A percentile compares a stretch with the other conserved stretches of the same genome.
Evolutionary conservation across 2,888 invertebrate species (phyloP).

Genomic region (Phragmatobia fuliginosa): DNA sequence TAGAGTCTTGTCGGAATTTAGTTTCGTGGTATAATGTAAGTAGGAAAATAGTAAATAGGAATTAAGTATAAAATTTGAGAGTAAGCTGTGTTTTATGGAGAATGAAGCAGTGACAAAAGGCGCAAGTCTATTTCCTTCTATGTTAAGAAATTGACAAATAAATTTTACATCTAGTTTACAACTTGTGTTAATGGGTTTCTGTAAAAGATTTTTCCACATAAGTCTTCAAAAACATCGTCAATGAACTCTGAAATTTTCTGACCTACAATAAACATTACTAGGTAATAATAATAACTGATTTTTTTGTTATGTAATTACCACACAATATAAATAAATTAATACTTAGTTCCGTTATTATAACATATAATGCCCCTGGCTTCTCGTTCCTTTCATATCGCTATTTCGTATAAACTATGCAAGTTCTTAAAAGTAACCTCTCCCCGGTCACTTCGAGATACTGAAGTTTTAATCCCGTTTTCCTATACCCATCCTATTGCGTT

Average conservation of each 20-base stretch:
- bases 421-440: not conserved
- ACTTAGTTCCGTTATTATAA: too few relatives aligned
- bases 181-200: not conserved
- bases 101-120: not conserved
- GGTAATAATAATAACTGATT: not conserved
- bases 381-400: conserved; percentile 72
- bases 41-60: too few relatives aligned
- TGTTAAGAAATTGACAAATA: too few relatives aligned
- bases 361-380: conserved; percentile 73
- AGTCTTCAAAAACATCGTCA: not conserved
- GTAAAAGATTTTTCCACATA: not conserved
- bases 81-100: too few relatives aligned
- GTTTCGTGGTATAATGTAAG: not conserved
- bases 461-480: not conserved
- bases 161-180: not conserved
- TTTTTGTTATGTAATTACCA: not conserved
- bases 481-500: not conserved
- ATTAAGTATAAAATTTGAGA: too few relatives aligned
- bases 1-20: not conserved
- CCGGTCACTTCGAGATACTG: not conserved
- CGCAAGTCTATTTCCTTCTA: not conserved
- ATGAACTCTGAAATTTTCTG: not conserved
- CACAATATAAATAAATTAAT: too few relatives aligned
- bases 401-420: conserved; percentile 41
- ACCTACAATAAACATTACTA: not conserved